These are phyloP conservation scores for Elgaria multicarinata DNA, from an alignment of 2,113 vertebrate genomes.

Conservation along the genomic window DNA sequence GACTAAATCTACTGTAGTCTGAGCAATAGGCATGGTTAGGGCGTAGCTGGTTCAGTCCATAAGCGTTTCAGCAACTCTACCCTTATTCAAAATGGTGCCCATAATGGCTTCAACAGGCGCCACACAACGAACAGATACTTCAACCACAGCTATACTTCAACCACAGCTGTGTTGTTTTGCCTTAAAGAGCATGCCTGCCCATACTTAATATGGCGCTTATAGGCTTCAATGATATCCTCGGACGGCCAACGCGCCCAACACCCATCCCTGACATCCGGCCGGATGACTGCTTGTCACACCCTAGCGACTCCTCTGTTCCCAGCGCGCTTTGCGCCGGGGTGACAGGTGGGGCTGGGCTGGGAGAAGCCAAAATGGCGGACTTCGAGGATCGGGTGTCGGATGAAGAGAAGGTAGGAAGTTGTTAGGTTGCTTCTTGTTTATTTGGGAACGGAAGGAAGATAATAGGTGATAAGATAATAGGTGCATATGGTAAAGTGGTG, in stretches of 20 bases:
- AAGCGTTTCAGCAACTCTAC: background rate
- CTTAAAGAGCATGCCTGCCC: background rate
- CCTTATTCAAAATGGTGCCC: background rate
- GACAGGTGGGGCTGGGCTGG: slow-evolving; percentile 60
- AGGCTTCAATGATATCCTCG: background rate
- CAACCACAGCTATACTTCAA: no score
- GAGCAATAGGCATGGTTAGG: background rate
- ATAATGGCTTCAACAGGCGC: background rate
- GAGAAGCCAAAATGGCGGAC: slow-evolving; percentile 91
- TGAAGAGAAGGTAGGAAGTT: slow-evolving; percentile 88
- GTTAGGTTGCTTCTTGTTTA: background rate
- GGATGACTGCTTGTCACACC: background rate
- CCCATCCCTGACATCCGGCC: background rate
- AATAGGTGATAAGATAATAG: background rate
- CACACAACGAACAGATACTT: no score
- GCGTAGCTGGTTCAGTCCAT: background rate
- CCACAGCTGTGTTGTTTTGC: background rate
- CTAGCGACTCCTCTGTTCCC: slow-evolving; percentile 59
- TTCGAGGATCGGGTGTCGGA: slow-evolving; percentile 89
- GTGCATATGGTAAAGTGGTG: no score
- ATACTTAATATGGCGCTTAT: background rate
- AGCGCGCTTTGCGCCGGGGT: slow-evolving; percentile 65
- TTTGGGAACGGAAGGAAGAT: background rate
- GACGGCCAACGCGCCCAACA: background rate
- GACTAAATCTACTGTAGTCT: background rate